Evolutionary conservation across 1,140 invertebrate genomes (phyloP), one percentile per base, ranked within the genome.

Genomic region (Magallana ariakensis): DNA sequence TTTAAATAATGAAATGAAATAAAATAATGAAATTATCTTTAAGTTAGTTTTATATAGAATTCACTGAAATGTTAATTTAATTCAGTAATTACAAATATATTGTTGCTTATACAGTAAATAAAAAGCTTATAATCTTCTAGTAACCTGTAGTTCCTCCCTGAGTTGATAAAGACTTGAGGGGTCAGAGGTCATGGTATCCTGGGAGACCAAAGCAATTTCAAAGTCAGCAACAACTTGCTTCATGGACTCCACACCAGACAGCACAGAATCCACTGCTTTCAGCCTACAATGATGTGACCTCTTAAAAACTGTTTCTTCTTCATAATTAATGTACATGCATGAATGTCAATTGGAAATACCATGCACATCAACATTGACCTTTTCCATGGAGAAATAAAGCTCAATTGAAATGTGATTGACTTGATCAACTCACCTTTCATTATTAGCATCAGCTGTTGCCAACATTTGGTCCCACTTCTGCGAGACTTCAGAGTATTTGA

Each of bases 401-500:
- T 13, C n/a, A 60, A 9, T 60, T 60, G n/a, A 60, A 60, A 60
- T 13, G 5, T 60, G 58, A 60, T 13, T 6, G 2, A 60, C 58
- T 60, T 60, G 15, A 6, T 16, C 11, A 11, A 83, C 85, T 90
- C 91, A 95, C 94, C 96, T 96, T 93, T 99, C 98, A 55, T 98
- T 96, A 92, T 98, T 99, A 26, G 98, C 95, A 92, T 97, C 97
- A 62, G 97, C 98, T 84, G 97, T 95, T 85, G 97, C 97, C 96
- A 97, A 98, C 87, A 99, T 95, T 88, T 97, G 96, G 93, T 98
- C 98, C 98, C 98, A 99, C 91, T 98, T 97, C 90, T 97, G 97
- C 92, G 97, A 96, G 0, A 99, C 96, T 88, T 97, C 97, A 92
- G 99, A 97, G 85, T 98, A 95, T 91, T 97, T 97, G 93, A 97